Evolutionary conservation across 2,888 invertebrate species (phyloP), one percentile per base, ranked within the genome.

Genomic region (Tachina grossa): DNA sequence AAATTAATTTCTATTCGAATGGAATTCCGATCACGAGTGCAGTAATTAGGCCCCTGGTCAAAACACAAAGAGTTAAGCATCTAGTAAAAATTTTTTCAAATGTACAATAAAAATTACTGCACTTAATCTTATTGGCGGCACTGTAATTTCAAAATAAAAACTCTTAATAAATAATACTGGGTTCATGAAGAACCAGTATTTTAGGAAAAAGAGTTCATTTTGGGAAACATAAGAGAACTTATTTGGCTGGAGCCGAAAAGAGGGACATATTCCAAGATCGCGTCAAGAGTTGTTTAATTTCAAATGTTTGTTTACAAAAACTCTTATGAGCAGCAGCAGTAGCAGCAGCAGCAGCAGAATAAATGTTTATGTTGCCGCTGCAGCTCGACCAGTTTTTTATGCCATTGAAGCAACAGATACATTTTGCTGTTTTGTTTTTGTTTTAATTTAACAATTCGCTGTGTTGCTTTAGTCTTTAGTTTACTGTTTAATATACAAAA

Each of bases 401-500:
- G 65, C 65, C 71, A 80, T 78, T 39, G 66, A 71, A 80, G 75
- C 84, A 84, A 76, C 83, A 83, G 83, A 83, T 66, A 66, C 57
- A 72, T 47, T 65, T 66, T 75, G 31, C 45, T 68, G 45, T 68
- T 45, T 68, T 68, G 19, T 65, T 72, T 72, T 63, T 55, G 80
- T 71, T 83, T 66, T 39, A 72, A 43, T 47, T 59, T 22, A 72
- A 66, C 57, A 55, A 75, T 78, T 71, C 43, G 43, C 49, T 51
- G 61, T 79, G 75, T 83, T 85, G 83, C 79, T 83, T 85, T 83
- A 85, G 85, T 85, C 83, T 83, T 85, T 57, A 80, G 79, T 80
- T 80, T 76, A 80, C 85, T 85, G 83, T 83, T 85, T 83, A 76
- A 80, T 83, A 85, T 80, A 80, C 76, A 85, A 83, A 85, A 76